Evolutionary conservation across 2,888 invertebrate species (phyloP), one percentile per base, ranked within the genome.

Genomic region (Dichetophora obliterata): DNA sequence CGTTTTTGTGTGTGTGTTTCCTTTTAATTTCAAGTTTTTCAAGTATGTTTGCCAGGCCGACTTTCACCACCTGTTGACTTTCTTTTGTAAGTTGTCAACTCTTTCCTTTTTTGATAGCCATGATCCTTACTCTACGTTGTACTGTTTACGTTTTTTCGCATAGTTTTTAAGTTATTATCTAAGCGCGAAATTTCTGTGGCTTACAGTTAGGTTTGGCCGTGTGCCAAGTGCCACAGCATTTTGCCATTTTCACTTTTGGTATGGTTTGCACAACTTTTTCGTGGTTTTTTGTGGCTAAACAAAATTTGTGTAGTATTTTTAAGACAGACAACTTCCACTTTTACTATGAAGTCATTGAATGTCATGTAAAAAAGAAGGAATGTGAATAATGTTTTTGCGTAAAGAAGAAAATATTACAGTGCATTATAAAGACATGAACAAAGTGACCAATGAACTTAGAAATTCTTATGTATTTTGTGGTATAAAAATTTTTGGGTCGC

Each of bases 131-230:
- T 37, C 3, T 6, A 11, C 43, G 43, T 43, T 43, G 5, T 8
- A 37, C 3, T 43, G 11, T 22, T 61, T n/a, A 27, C 22, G 3
- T 31, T 54, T 65, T 76, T 73, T 65, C 27, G 61, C 73, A 73
- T 73, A 59, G 50, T 22, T 73, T 50, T 34, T 5, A 50, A 72
- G 61, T 77, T 77, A 73, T 68, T 48, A 65, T 70, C 75, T 63
- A 48, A 61, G n/a, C n/a, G n/a, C 31, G 16, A 31, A 31, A 5
- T 9, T n/a, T 5, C 19, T 31, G 9, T 22, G 27, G 14, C 14
- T 65, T 54, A 71, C n/a, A 24, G 57, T 50, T 24, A 66, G 43
- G 54, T 75, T 66, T 77, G 77, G 69, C 77, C 22, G 34, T 11
- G 19, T 63, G 73, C 77, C 77, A 73, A 69, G 48, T 22, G 61